Percentiles rank a stretch among this genome's conserved stretches.
Conservation (phyloP, 1,140 invertebrate species). For the Maniola jurtina region DNA sequence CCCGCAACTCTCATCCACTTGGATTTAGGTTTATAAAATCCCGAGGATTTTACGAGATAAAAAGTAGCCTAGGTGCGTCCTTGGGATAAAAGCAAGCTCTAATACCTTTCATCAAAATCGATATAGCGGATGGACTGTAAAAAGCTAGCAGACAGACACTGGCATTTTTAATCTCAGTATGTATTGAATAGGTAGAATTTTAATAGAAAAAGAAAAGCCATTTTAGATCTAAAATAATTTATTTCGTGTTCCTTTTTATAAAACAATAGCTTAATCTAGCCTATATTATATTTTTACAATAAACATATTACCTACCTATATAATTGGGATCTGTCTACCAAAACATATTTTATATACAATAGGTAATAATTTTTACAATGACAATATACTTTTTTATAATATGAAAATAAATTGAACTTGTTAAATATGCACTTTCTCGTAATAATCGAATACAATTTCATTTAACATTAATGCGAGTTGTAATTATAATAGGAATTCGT, state of each 20-base stretch:
- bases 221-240: slow-evolving; percentile 73
- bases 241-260: slow-evolving; percentile 69
- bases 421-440: slow-evolving; percentile 11
- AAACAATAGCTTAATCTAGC: slow-evolving; percentile 69
- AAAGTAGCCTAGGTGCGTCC: no score
- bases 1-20: no score
- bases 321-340: slow-evolving; percentile 57
- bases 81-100: no score
- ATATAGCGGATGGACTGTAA: no score
- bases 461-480: slow-evolving; percentile 10
- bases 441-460: slow-evolving; percentile 10
- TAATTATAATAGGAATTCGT: slow-evolving; percentile 9
- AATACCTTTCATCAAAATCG: not conserved
- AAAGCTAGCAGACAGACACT: no score
- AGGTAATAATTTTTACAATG: slow-evolving; percentile 12
- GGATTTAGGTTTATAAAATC: no score
- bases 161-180: no score
- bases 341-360: slow-evolving; percentile 40
- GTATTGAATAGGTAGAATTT: no score
- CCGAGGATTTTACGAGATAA: no score
- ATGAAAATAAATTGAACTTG: slow-evolving; percentile 14
- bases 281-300: slow-evolving; percentile 61
- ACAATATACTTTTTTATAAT: slow-evolving; percentile 7
- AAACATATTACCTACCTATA: slow-evolving; percentile 46
- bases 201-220: not conserved